Evolutionary conservation across 1,140 invertebrate genomes (phyloP).

Genomic region (Drosophila lacertosa): DNA sequence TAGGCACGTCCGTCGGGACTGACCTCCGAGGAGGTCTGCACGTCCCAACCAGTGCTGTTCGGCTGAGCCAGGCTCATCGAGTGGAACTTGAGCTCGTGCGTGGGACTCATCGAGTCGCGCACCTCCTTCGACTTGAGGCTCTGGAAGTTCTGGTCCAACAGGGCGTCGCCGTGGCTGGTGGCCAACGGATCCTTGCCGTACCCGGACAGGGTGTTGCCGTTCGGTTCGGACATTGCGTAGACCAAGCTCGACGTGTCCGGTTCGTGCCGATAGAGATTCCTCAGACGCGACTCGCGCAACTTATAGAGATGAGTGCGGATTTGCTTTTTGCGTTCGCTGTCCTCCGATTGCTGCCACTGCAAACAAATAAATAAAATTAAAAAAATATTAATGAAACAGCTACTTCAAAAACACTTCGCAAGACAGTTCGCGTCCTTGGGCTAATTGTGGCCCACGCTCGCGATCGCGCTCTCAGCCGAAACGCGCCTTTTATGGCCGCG

Average conservation of each 20-base stretch:
- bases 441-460: constrained; percentile 47
- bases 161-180: constrained; percentile 87
- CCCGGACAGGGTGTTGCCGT: constrained; percentile 67
- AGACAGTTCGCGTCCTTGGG: constrained; percentile 58
- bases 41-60: constrained; percentile 84
- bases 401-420: too few relatives aligned
- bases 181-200: constrained; percentile 79
- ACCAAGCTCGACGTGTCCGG: constrained; percentile 31
- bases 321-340: constrained; percentile 93
- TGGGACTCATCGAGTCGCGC: constrained; percentile 90
- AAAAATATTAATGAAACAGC: neutral
- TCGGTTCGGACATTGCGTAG: constrained; percentile 73
- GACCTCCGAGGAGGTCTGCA: constrained; percentile 83
- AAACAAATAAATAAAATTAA: constrained; percentile 45
- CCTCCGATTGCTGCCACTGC: constrained; percentile 93
- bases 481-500: constrained; percentile 50
- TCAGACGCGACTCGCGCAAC: constrained; percentile 90
- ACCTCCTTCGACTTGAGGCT: constrained; percentile 91
- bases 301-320: constrained; percentile 93
- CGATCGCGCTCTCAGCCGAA: constrained; percentile 7
- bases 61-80: constrained; percentile 73
- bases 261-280: constrained; percentile 87
- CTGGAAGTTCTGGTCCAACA: constrained; percentile 90
- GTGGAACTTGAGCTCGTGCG: constrained; percentile 84
- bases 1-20: constrained; percentile 84